Base-by-base conservation (phyloP, 2,113 vertebrate genomes). In the Alaudala cheleensis region DNA sequence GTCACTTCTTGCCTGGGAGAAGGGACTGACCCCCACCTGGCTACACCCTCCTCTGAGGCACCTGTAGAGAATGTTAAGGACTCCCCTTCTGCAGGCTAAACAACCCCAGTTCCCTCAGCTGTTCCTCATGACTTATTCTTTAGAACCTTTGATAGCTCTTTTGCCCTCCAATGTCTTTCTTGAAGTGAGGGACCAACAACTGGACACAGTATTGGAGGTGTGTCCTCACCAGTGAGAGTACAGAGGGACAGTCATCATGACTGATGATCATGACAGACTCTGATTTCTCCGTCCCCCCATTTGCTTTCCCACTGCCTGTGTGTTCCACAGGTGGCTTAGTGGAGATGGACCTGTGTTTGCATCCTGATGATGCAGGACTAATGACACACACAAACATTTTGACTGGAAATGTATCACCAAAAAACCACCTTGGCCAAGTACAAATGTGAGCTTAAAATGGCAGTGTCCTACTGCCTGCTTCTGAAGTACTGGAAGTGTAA, bases 21-120 rank as follows among this genome's bases (percentile, higher is more conserved):
- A 60, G n/a, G 22, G 16, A 39, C 6, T 0, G 0, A 12, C 24
- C 2, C 15, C 17, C 24, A 45, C 53, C 29, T 47, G 29, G 28
- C 53, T 74, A 18, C 29, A 22, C 2, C 3, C 11, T 74, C n/a
- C n/a, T 76, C 53, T 40, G 6, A 45, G 54, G 20, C 25, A 25
- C n/a, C 12, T 61, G 24, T 47, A 34, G 54, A 39, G 45, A 54
- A 9, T 25, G 12, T 22, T 25, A 29, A 40, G n/a, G 13, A 34
- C 29, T 67, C 14, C 11, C n/a, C 13, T 74, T 53, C 61, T 82
- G 21, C 25, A 69, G 14, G 13, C 34, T 34, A 49, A 76, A 76
- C 29, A 76, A 6, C 6, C 10, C 20, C 20, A 31, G 24, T 5
- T 61, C 11, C 21, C n/a, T 61, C 47, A 61, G 25, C 8, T 69